Evolutionary conservation across 2,797 vertebrate genomes (phyloP), one percentile per base, ranked within the genome.

Genomic region (Aeoliscus strigatus): DNA sequence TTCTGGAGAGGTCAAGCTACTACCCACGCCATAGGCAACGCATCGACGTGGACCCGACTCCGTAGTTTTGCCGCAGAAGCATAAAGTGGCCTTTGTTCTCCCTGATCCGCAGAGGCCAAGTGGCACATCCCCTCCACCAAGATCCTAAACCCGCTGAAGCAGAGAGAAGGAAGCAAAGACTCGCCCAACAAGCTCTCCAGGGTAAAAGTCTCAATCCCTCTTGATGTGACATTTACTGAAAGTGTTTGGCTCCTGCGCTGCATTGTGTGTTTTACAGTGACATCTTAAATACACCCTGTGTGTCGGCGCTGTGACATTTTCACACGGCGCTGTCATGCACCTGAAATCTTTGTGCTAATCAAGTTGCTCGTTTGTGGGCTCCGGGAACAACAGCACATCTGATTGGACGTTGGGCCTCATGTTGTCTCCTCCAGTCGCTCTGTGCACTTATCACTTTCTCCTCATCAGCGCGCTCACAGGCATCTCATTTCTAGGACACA

Each of bases 61-160:
- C n/a, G n/a, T n/a, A n/a, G n/a, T n/a, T n/a, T n/a, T n/a, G n/a
- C n/a, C n/a, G n/a, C n/a, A n/a, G n/a, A n/a, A n/a, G n/a, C n/a
- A n/a, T n/a, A n/a, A n/a, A n/a, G n/a, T n/a, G n/a, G n/a, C n/a
- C n/a, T n/a, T 27, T 14, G 1, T 36, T 46, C 7, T 28, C 35
- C 2, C 43, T 15, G 52, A 28, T 83, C 70, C 46, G 39, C 88
- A 97, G 94, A 96, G 71, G 88, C 90, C 60, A 97, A 95, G 64
- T 97, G 93, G 93, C 92, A 94, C 50, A 85, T 90, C 51, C 90
- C 91, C 5, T 90, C 93, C 11, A 91, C 91, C 60, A 97, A 94
- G 83, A 88, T 92, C 74, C 83, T 94, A 69, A 93, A 90, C 73
- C 91, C 93, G 56, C 88, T 94, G 68, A 96, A 96, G 76, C 93